Evolutionary conservation across 1,140 invertebrate genomes (phyloP).

Genomic region (Tetraneura akinire): DNA sequence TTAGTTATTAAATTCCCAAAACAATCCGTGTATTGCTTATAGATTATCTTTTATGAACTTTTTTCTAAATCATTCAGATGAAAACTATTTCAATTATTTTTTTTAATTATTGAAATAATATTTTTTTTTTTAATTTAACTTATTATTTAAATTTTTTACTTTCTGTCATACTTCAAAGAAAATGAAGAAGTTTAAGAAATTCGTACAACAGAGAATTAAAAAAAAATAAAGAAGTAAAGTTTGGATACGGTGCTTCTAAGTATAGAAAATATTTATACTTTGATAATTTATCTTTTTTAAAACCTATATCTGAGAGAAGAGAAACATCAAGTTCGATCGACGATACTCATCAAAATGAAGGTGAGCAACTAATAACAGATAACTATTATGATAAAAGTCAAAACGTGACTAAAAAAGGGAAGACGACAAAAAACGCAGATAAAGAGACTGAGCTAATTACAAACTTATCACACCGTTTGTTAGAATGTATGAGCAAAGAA

Average conservation of each 20-base stretch:
- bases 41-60: slow-evolving; percentile 40
- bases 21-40: slow-evolving; percentile 14
- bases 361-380: slow-evolving; percentile 19
- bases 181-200: slow-evolving; percentile 26
- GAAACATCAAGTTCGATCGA: slow-evolving; percentile 16
- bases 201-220: slow-evolving; percentile 24
- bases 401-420: slow-evolving; percentile 17
- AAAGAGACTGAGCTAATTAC: slow-evolving; percentile 15
- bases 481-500: slow-evolving; percentile 11
- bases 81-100: slow-evolving; percentile 16
- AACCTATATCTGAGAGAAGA: slow-evolving; percentile 23
- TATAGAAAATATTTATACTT: slow-evolving; percentile 23
- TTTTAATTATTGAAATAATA: background rate
- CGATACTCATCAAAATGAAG: slow-evolving; percentile 23
- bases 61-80: background rate
- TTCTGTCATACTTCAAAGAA: slow-evolving; percentile 22
- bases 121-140: slow-evolving; percentile 15
- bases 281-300: slow-evolving; percentile 23
- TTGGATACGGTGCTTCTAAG: slow-evolving; percentile 8
- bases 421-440: background rate
- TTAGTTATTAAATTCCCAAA: slow-evolving; percentile 19
- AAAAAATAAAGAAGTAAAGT: slow-evolving; percentile 19
- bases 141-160: slow-evolving; percentile 20
- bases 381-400: slow-evolving; percentile 15
- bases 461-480: slow-evolving; percentile 11